Evolutionary conservation across 2,797 vertebrate species (phyloP).

Genomic region (Leucoraja ocellata): DNA sequence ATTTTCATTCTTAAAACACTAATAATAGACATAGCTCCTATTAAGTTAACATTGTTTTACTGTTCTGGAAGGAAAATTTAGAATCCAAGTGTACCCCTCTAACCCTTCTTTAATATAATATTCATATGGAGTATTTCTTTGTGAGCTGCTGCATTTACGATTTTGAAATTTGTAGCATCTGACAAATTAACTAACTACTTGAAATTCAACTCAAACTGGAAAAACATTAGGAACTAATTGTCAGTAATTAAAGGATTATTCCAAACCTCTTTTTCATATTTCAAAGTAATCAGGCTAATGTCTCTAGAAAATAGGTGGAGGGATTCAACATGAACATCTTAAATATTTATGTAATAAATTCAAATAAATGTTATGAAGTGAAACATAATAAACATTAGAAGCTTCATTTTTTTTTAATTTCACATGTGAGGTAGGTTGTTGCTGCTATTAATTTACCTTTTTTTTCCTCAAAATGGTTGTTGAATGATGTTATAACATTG

Average conservation of each 20-base stretch:
- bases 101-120: background rate
- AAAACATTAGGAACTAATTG: constrained; percentile 4
- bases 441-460: background rate
- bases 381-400: background rate
- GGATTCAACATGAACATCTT: background rate
- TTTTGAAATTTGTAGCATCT: constrained; percentile 4
- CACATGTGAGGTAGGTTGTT: background rate
- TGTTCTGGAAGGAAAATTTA: background rate
- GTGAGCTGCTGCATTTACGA: background rate
- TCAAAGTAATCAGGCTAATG: background rate
- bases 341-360: constrained; percentile 5
- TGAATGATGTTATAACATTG: background rate
- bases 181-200: background rate
- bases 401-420: background rate
- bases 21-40: background rate
- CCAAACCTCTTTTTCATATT: background rate
- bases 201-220: constrained; percentile 3
- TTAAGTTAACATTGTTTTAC: background rate
- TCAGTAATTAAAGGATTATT: constrained; percentile 6
- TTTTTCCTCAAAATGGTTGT: background rate
- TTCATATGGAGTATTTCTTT: background rate
- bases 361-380: background rate
- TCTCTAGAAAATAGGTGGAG: background rate
- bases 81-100: background rate
- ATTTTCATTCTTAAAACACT: background rate